Evolutionary conservation across 2,113 vertebrate species (phyloP), one percentile per base, ranked within the genome.

Genomic region (Zeus faber): DNA sequence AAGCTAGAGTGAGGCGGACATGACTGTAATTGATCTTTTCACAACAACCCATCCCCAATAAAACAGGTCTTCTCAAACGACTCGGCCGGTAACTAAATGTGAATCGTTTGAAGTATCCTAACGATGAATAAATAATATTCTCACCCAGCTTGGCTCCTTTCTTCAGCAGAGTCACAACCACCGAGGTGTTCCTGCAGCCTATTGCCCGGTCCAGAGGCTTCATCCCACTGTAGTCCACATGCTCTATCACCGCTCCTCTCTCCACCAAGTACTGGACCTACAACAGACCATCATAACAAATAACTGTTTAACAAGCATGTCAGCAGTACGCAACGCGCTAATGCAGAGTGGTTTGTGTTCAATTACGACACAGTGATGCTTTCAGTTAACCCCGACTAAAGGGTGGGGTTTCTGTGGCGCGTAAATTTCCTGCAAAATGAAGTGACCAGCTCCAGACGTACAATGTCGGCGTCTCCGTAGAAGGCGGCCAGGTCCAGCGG

Each of bases 201-300:
- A 99, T 98, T 4, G 97, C 97, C 77, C 97, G 91, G 88, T 99
- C 97, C 87, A 99, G 76, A 0, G 97, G 95, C 46, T 95, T 89
- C 97, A 99, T 99, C 17, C 97, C 97, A 0, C 96, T 98, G 75
- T 92, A 91, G 88, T 99, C 97, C 50, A 96, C 87, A 0, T 98
- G 96, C 83, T 99, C 97, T 1, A 99, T 95, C 86, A 93, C 87
- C 0, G 97, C 97, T 67, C 97, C 97, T 55, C 91, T 93, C 62
- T 98, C 97, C n/a, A 99, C 94, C 81, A 99, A 84, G 74, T 96
- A 98, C 85, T 95, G 93, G 70, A 99, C 96, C 97, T 99, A 60
- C 3, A 47, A 4, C 26, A 6, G 17, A 27, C 27, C 31, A 8
- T 41, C 0, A 23, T 61, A 35, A 29, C 31, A 22, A 62, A 49